Conservation (phyloP, 1,140 invertebrate species). For the Pseudomyrmex cubaensis region DNA sequence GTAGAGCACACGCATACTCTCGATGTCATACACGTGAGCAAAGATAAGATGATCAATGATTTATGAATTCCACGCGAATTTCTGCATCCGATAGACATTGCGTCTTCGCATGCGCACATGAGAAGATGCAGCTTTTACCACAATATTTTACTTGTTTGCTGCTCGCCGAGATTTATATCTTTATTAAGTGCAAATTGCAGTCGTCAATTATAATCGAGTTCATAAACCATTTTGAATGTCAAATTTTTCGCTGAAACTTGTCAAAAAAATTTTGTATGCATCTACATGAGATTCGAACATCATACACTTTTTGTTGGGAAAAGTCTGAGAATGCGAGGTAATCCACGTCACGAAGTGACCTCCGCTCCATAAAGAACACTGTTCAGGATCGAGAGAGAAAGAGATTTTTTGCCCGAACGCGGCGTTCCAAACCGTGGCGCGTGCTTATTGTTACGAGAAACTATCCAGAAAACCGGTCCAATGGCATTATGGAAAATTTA, state of each 20-base stretch:
- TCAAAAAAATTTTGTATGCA: neutral
- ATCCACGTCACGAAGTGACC: neutral
- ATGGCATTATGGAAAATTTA: conserved; percentile 60
- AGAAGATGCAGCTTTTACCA: neutral
- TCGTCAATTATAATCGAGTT: neutral
- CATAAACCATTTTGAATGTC: neutral
- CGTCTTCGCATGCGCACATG: neutral
- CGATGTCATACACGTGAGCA: neutral
- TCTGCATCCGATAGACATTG: neutral
- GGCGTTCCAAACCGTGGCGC: neutral
- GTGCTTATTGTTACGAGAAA: conserved; percentile 51
- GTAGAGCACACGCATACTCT: neutral
- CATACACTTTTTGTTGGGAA: conserved; percentile 3
- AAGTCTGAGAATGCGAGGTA: neutral
- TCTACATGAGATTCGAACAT: neutral
- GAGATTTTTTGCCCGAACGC: conserved; percentile 38
- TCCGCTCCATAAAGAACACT: neutral
- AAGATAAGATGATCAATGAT: neutral
- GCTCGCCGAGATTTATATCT: neutral
- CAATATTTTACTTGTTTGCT: neutral
- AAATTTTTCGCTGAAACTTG: neutral
- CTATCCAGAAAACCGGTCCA: conserved; percentile 57
- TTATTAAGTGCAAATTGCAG: neutral
- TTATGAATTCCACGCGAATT: conserved; percentile 13
- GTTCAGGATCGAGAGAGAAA: conserved; percentile 18